A percentile compares a stretch with the other conserved stretches of the same genome.
Evolutionary conservation across 2,113 vertebrate species (phyloP).

Genomic region (Thinocorus orbignyianus): DNA sequence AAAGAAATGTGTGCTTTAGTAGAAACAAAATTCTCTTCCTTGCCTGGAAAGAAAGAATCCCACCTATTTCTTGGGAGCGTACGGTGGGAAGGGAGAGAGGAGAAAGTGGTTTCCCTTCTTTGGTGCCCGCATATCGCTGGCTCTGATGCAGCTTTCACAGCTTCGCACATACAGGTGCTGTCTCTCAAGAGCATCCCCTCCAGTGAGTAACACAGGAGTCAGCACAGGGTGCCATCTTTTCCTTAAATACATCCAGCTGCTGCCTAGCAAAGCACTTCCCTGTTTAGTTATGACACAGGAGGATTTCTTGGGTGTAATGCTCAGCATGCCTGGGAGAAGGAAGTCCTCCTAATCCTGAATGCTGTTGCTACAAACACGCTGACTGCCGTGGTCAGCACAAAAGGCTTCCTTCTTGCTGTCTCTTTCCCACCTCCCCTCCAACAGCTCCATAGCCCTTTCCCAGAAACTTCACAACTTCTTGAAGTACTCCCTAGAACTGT

Average conservation of each 20-base stretch:
- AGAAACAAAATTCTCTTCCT: background rate
- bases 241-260: background rate
- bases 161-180: background rate
- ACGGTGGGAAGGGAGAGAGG: background rate
- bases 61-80: background rate
- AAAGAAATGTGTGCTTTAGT: background rate
- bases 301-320: background rate
- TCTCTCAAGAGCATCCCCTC: background rate
- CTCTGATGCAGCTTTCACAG: background rate
- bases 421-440: background rate
- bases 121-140: background rate
- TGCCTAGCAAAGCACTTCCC: background rate
- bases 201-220: background rate
- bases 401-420: background rate
- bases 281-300: background rate
- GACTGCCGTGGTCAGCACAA: background rate
- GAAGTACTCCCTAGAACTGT: background rate
- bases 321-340: background rate
- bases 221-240: background rate
- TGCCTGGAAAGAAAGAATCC: background rate
- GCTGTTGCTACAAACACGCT: background rate
- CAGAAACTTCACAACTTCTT: background rate
- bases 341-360: background rate
- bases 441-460: background rate
- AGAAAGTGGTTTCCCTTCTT: background rate